phyloP scores from a whole-genome alignment of 2,113 vertebrate species.

The Dipodomys ordii region DNA sequence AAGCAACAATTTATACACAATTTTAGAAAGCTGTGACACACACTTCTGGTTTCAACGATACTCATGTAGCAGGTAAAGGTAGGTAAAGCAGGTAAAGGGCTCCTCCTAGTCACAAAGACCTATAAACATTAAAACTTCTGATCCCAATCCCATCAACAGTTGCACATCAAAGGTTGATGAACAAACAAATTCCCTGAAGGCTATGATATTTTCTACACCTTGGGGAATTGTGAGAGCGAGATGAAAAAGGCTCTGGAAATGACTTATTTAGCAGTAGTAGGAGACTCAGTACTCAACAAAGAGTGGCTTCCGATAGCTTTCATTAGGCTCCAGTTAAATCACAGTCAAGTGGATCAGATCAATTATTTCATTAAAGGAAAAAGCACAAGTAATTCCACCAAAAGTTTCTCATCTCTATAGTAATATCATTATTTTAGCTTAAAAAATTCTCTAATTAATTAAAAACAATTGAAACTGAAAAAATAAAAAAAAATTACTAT shows the following conservation, averaged over 20 bases:
- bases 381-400: background rate
- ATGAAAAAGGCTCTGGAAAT: background rate
- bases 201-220: background rate
- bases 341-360: background rate
- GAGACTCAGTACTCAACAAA: background rate
- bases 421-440: background rate
- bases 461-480: background rate
- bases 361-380: background rate
- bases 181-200: background rate
- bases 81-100: fast-evolving
- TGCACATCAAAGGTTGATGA: background rate
- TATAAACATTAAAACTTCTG: background rate
- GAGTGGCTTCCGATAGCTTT: background rate
- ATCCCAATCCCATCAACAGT: too few species aligned
- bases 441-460: background rate
- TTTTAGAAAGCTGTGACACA: background rate
- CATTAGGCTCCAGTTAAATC: background rate
- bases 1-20: background rate
- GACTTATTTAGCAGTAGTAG: fast-evolving
- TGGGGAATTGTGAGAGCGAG: background rate
- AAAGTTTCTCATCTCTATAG: background rate
- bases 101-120: background rate
- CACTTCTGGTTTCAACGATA: fast-evolving
- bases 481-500: background rate
- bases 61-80: too few species aligned